phyloP scores from a whole-genome alignment of 2,797 vertebrate genomes.

The Hephaestus fuliginosus region DNA sequence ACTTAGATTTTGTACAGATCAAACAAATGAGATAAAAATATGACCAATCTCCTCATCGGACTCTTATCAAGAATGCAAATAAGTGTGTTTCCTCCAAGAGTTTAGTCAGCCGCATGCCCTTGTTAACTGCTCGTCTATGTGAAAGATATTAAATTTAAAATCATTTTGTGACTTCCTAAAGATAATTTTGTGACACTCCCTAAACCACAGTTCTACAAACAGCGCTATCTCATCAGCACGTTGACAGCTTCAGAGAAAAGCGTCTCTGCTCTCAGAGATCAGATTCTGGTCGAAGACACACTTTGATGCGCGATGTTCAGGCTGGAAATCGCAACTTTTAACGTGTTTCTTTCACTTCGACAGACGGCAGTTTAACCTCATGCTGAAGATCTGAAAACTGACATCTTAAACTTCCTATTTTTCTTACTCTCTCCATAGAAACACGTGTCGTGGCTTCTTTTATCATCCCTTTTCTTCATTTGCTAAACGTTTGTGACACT shows the following conservation, averaged over 20 bases:
- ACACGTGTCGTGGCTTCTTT: background rate
- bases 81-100: background rate
- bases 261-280: background rate
- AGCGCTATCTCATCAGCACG: background rate
- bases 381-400: background rate
- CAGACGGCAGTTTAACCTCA: background rate
- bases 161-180: constrained; percentile 15
- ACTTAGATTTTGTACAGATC: too few species aligned
- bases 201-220: background rate
- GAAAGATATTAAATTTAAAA: background rate
- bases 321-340: background rate
- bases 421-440: constrained; percentile 31
- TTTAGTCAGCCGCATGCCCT: background rate
- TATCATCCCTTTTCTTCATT: background rate
- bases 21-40: too few species aligned
- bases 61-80: background rate
- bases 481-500: background rate
- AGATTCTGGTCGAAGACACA: background rate
- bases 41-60: background rate
- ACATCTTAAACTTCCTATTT: background rate
- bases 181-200: background rate
- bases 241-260: background rate
- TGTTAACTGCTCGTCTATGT: background rate
- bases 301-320: background rate
- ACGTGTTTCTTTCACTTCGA: background rate